Evolutionary conservation across 2,797 vertebrate species (phyloP).

Genomic region (Lacerta viridis): DNA sequence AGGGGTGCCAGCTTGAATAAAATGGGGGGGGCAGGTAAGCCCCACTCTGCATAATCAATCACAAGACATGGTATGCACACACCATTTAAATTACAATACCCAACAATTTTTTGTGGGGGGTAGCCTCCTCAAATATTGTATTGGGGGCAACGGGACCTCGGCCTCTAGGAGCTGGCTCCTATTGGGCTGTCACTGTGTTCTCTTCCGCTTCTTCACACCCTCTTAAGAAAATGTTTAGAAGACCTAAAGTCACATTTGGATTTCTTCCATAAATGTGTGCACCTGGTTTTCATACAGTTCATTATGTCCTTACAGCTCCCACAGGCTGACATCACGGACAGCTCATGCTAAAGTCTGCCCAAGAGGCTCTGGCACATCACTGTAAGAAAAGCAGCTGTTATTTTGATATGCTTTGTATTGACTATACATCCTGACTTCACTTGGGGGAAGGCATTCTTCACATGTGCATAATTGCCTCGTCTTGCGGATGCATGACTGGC

Average conservation of each 20-base stretch:
- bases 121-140: no score
- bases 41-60: no score
- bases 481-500: neutral
- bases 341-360: neutral
- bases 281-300: neutral
- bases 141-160: no score
- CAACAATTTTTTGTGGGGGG: no score
- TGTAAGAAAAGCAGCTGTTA: neutral
- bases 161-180: no score
- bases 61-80: no score
- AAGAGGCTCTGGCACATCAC: neutral
- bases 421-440: neutral
- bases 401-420: neutral
- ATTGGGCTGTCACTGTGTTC: neutral
- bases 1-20: neutral
- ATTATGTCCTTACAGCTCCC: neutral
- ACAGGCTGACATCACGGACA: neutral
- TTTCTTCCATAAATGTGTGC: neutral
- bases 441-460: neutral
- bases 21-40: no score
- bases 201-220: neutral
- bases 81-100: no score
- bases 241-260: neutral
- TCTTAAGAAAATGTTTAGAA: neutral
- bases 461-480: neutral